phyloP scores from a whole-genome alignment of 2,113 vertebrate species.

The Rana temporaria region DNA sequence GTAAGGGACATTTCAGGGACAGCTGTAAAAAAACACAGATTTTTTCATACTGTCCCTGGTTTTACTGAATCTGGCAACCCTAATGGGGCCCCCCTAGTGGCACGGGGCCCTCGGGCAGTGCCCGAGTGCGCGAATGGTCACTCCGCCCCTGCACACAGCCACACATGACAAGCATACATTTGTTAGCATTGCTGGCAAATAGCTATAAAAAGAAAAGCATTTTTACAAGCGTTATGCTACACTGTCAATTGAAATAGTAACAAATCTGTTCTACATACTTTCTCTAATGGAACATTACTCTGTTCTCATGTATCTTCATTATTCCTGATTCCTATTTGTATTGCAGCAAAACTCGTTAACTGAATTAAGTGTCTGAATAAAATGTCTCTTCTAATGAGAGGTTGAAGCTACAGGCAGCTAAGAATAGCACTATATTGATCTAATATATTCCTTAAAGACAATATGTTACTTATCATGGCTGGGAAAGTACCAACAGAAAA shows the following conservation, averaged over 20 bases:
- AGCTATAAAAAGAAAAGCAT: not conserved
- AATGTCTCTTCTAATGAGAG: constrained; percentile 2
- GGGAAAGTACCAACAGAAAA: not conserved
- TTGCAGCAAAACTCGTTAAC: constrained; percentile 11
- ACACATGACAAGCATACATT: too few relatives aligned
- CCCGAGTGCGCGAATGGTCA: too few relatives aligned
- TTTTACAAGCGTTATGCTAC: not conserved
- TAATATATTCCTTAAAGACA: not conserved
- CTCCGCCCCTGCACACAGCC: too few relatives aligned
- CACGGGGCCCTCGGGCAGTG: too few relatives aligned
- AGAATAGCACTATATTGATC: constrained; percentile 36
- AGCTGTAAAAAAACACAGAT: too few relatives aligned
- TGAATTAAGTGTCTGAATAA: constrained; percentile 1
- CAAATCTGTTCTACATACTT: not conserved
- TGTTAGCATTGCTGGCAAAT: too few relatives aligned
- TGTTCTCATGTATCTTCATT: not conserved
- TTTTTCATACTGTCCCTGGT: too few relatives aligned
- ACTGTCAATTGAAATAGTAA: not conserved
- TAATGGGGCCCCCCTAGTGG: too few relatives aligned
- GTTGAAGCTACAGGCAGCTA: constrained; percentile 29
- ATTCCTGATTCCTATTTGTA: constrained; percentile 6
- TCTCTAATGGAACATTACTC: constrained; percentile 12
- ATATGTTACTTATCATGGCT: not conserved
- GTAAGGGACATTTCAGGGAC: too few relatives aligned
- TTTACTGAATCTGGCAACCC: too few relatives aligned